phyloP scores from a whole-genome alignment of 2,888 invertebrate species.

The Formica aserva region DNA sequence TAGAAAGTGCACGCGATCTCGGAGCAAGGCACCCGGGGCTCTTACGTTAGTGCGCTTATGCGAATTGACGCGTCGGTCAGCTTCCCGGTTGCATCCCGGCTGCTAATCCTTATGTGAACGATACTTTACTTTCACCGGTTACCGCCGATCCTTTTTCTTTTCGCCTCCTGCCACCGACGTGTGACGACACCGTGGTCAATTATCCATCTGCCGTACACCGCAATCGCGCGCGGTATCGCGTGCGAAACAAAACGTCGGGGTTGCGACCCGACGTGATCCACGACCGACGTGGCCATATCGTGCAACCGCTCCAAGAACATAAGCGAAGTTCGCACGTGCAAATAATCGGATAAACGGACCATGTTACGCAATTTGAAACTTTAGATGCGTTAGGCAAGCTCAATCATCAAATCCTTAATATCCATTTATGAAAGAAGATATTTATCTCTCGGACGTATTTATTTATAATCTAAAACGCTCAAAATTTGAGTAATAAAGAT shows the following conservation, averaged over 20 bases:
- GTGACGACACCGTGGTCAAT: slow-evolving; percentile 51
- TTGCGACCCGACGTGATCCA: slow-evolving; percentile 53
- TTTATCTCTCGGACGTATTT: background rate
- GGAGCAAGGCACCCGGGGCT: background rate
- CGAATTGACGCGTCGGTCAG: slow-evolving; percentile 34
- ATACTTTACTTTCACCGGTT: slow-evolving; percentile 51
- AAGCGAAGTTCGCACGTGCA: slow-evolving; percentile 44
- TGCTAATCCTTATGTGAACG: slow-evolving; percentile 48
- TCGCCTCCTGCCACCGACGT: slow-evolving; percentile 34
- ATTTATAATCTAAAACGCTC: background rate
- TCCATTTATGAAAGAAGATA: background rate
- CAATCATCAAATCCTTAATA: background rate
- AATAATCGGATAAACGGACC: slow-evolving; percentile 39
- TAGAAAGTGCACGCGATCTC: slow-evolving; percentile 21
- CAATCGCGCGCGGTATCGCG: slow-evolving; percentile 51
- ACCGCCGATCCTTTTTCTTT: slow-evolving; percentile 40
- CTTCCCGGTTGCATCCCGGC: slow-evolving; percentile 42
- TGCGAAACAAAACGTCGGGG: slow-evolving; percentile 51
- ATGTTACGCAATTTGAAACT: slow-evolving; percentile 26
- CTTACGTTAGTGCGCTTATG: slow-evolving; percentile 31
- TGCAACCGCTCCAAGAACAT: slow-evolving; percentile 18
- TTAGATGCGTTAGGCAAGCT: slow-evolving; percentile 6
- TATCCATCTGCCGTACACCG: slow-evolving; percentile 44
- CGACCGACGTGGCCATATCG: slow-evolving; percentile 22
- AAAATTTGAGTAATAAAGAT: background rate